Evolutionary conservation across 2,113 vertebrate genomes (phyloP).

Genomic region (Halcyon malimbica): DNA sequence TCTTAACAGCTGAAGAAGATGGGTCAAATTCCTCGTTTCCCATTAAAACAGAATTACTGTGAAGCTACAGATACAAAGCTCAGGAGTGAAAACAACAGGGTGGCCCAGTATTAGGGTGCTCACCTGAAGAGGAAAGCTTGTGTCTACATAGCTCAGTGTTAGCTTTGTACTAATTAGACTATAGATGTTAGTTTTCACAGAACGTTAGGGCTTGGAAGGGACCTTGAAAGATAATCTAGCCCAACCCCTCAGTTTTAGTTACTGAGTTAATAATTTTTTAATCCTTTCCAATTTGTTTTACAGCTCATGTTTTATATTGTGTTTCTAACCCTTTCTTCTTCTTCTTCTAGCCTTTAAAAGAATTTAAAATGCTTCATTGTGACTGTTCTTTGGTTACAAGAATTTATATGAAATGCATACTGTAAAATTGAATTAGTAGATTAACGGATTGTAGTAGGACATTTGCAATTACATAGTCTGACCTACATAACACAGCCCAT

Average conservation of each 20-base stretch:
- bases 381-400: not conserved
- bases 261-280: not conserved
- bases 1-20: not conserved
- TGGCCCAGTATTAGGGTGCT: not conserved
- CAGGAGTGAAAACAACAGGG: not conserved
- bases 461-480: not conserved
- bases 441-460: not conserved
- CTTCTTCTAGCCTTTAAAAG: not conserved
- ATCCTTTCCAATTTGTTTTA: not conserved
- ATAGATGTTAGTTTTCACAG: not conserved
- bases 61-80: not conserved
- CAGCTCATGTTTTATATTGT: not conserved
- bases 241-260: not conserved
- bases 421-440: not conserved
- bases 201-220: too few species aligned
- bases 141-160: not conserved
- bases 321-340: not conserved
- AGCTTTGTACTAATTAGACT: not conserved
- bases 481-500: not conserved
- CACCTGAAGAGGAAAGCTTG: not conserved
- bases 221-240: too few species aligned
- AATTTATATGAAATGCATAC: not conserved
- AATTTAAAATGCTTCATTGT: not conserved
- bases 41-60: not conserved
- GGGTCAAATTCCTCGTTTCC: not conserved